These are phyloP conservation scores for Hirudo medicinalis DNA, from an alignment of 1,140 invertebrate species.

Conservation along the genomic window DNA sequence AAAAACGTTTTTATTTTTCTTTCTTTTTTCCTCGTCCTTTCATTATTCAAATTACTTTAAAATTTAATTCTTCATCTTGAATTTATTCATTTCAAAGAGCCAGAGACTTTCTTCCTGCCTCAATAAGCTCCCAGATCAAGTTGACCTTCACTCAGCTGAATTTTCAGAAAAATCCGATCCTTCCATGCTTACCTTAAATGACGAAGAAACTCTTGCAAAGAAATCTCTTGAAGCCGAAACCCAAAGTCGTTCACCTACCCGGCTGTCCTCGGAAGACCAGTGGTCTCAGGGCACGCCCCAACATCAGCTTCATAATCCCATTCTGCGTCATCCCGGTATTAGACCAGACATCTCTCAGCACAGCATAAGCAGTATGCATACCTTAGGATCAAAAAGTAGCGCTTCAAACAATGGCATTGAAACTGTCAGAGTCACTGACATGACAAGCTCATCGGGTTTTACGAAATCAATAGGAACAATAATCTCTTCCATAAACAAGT, in stretches of 20 bases:
- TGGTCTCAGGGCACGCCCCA: background rate
- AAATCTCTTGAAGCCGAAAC: background rate
- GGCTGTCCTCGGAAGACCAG: background rate
- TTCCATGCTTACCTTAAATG: slow-evolving; percentile 3
- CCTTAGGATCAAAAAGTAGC: background rate
- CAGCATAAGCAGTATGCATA: background rate
- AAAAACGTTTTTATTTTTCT: too few species aligned
- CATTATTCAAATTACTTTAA: too few species aligned
- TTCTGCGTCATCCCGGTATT: background rate
- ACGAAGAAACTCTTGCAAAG: background rate
- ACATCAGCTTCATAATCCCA: background rate
- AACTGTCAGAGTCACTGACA: slow-evolving; percentile 20
- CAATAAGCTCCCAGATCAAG: too few species aligned
- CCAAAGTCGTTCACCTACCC: background rate
- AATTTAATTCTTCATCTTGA: too few species aligned
- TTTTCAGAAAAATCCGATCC: background rate
- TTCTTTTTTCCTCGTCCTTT: too few species aligned
- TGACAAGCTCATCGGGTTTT: slow-evolving; percentile 18
- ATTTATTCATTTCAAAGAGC: too few species aligned
- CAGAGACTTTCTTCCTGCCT: too few species aligned
- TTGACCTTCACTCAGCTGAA: too few species aligned
- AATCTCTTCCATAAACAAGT: slow-evolving; percentile 21
- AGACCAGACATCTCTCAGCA: background rate
- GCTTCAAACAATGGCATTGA: slow-evolving; percentile 12
- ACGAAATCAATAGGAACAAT: slow-evolving; percentile 19